These are phyloP conservation scores for Tipula helvola DNA, from an alignment of 2,888 invertebrate species.

Conservation along the genomic window DNA sequence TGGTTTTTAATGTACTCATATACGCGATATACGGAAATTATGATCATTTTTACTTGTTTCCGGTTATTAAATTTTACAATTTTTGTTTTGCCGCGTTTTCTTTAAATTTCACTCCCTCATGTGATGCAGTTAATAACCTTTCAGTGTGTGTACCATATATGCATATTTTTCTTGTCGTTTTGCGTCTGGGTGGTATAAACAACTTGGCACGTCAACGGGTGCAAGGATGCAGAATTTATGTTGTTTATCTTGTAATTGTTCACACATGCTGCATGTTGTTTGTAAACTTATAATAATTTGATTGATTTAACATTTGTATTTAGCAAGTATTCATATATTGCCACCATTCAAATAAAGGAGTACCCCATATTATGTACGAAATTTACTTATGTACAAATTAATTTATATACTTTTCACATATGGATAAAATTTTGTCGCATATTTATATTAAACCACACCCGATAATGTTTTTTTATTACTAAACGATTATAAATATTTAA, in stretches of 20 bases:
- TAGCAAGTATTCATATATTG: neutral
- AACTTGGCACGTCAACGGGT: neutral
- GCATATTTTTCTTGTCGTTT: neutral
- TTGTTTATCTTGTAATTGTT: neutral
- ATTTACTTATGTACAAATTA: neutral
- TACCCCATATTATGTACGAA: neutral
- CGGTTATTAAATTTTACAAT: neutral
- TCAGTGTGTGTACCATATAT: neutral
- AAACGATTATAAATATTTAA: neutral
- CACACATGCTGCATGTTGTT: neutral
- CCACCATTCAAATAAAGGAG: neutral
- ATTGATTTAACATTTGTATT: neutral
- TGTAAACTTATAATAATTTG: neutral
- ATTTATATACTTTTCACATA: neutral
- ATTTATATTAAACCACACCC: neutral
- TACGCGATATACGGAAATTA: neutral
- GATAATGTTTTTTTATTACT: neutral
- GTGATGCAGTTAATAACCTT: neutral
- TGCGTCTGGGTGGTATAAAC: neutral
- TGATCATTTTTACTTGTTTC: neutral
- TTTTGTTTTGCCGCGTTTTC: neutral
- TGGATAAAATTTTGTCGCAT: neutral
- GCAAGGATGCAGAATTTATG: neutral
- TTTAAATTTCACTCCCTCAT: neutral
- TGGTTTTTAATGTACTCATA: neutral